Base-by-base conservation (phyloP, 2,888 invertebrate species). In the Drosophila fungiperda region DNA sequence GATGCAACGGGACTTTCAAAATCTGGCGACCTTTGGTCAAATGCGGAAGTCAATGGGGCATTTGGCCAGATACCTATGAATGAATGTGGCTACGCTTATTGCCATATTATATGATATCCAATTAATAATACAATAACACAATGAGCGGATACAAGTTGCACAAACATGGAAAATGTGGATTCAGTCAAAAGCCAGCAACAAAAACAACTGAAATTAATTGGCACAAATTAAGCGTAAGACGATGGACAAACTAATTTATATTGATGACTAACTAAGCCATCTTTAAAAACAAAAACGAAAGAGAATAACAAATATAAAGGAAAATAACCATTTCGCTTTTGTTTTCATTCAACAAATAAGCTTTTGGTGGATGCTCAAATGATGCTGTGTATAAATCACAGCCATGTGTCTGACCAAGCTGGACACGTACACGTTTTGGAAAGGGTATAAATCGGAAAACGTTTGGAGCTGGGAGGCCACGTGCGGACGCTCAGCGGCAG, bases 401-500 rank as follows among this genome's bases (percentile, higher is more conserved):
- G 40, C 9, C n/a, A 40, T 8, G 23, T 15, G 23, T 23, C 23
- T 23, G 23, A 4, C 15, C 4, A 45, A 15, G 20, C 7, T 45
- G 45, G 45, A 15, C 20, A 15, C 20, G 15, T 15, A 15, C 15
- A 23, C 26, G 8, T 35, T 33, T 35, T 17, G 63, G 48, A 48
- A 63, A 72, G 71, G 38, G 58, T 53, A 58, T 59, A 9, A 32
- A 36, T 42, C 58, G 66, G 63, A 61, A 67, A 70, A 33, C 53
- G 53, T 65, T 59, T 8, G 8, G 23, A 23, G 45, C 15, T 23
- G 15, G 23, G 57, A 49, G 29, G 66, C 70, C 80, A 82, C 82
- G 69, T 76, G 77, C 80, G 59, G 23, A 53, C 42, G 42, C 49
- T 62, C 42, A 40, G 62, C 61, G 59, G 26, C 77, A 61, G 68